phyloP scores from a whole-genome alignment of 1,140 invertebrate species.

The Piezodorus guildinii region DNA sequence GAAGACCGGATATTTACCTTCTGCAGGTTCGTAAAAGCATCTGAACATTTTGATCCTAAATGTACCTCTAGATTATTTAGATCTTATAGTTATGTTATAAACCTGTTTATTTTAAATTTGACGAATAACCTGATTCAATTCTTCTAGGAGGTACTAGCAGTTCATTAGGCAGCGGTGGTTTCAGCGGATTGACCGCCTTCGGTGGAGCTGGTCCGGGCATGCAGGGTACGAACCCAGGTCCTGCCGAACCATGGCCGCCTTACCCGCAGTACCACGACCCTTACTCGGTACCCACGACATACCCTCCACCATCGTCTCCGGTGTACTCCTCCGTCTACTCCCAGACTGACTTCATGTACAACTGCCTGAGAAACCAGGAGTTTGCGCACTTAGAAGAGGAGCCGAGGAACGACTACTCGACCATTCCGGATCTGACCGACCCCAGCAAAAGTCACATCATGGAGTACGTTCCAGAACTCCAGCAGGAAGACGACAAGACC shows the following conservation, averaged over 20 bases:
- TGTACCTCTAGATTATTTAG: no score
- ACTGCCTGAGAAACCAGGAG: slow-evolving; percentile 39
- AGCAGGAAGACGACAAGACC: slow-evolving; percentile 11
- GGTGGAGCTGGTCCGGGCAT: background rate
- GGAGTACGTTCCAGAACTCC: slow-evolving; percentile 31
- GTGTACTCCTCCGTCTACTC: slow-evolving; percentile 28
- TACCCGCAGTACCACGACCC: slow-evolving; percentile 7
- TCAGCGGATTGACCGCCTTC: background rate
- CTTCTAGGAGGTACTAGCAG: slow-evolving; percentile 1
- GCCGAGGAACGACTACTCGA: slow-evolving; percentile 39
- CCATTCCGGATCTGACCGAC: slow-evolving; percentile 38
- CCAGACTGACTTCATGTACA: slow-evolving; percentile 43
- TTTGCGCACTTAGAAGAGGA: slow-evolving; percentile 43
- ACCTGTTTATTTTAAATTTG: background rate
- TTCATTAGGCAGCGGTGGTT: background rate
- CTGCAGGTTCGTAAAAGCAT: slow-evolving; percentile 12
- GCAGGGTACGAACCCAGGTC: background rate
- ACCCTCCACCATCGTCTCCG: slow-evolving; percentile 33
- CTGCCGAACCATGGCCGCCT: background rate
- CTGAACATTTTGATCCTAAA: no score
- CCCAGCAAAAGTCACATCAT: slow-evolving; percentile 45
- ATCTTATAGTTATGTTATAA: background rate
- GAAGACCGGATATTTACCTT: slow-evolving; percentile 67
- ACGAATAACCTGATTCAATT: background rate
- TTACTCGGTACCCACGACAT: slow-evolving; percentile 47